Base-by-base conservation (phyloP, 92 coral and sea anemone genomes). In the Montipora capitata region DNA sequence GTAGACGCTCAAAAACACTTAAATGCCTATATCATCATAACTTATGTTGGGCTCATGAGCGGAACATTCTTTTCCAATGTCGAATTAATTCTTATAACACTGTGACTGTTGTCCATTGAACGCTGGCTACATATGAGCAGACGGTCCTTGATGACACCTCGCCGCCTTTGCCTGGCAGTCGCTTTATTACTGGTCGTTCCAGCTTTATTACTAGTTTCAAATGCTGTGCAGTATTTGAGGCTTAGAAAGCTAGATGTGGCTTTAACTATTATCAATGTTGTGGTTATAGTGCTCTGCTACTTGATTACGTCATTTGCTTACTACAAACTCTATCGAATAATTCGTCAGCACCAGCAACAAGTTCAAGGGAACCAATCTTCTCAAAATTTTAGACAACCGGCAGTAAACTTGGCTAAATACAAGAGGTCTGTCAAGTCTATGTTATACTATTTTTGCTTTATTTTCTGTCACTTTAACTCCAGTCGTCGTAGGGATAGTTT, bases 281-380 rank as follows among this genome's bases (percentile, higher is more conserved):
- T 42, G 1, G 39, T 12, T 13, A 42, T 5, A 45, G 54, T 41
- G 17, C 12, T 15, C 4, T 70, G 75, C 40, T 70, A 70, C 75
- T 70, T 70, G 51, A 13, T 42, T 49, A 70, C 75, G 13, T 70
- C 51, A 4, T 41, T 70, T 41, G 49, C 75, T 40, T 70, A 70
- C 42, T 40, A 39, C 20, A 70, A 13, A 70, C 49, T 70, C 7
- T 70, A 39, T 42, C 75, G 16, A 40, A 39, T 70, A 10, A 70
- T 70, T 70, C 75, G 49, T 14, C 75, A 41, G 20, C 75, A 70
- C 75, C 75, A 70, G 20, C 54, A 70, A 70, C 75, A 70, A 40
- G 51, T 70, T 70, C 75, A 70, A 11, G 75, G 52, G 8, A 70
- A 15, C 13, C 80, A 58, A 18, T n/a, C 49, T 77, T 40, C 4